A percentile compares a stretch with the other conserved stretches of the same genome.
phyloP scores from a whole-genome alignment of 2,888 invertebrate species.

The Sarcophaga caerulescens region DNA sequence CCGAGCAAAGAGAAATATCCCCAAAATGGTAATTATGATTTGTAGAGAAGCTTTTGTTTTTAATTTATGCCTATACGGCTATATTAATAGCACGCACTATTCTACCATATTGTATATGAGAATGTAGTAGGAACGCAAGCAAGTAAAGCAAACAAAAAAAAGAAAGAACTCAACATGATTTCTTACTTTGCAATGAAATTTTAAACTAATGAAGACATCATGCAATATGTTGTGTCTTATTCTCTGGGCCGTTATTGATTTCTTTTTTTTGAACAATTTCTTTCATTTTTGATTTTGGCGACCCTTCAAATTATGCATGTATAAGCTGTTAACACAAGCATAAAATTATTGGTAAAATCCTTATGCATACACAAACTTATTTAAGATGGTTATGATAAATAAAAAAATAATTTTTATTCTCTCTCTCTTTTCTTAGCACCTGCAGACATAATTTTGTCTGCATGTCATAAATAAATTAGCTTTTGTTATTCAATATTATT shows the following conservation, averaged over 20 bases:
- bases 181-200: slow-evolving; percentile 33
- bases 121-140: background rate
- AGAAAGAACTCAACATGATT: background rate
- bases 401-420: slow-evolving; percentile 24
- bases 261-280: slow-evolving; percentile 54
- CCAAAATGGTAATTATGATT: background rate
- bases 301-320: slow-evolving; percentile 38
- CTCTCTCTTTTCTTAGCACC: slow-evolving; percentile 54
- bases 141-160: background rate
- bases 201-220: slow-evolving; percentile 65
- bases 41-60: background rate
- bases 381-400: background rate
- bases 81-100: slow-evolving; percentile 37
- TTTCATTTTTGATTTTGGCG: background rate
- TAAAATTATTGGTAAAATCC: slow-evolving; percentile 19
- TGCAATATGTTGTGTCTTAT: slow-evolving; percentile 41
- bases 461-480: slow-evolving; percentile 64
- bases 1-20: background rate
- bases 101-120: background rate
- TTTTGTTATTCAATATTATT: slow-evolving; percentile 61
- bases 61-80: background rate
- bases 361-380: background rate
- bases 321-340: slow-evolving; percentile 46
- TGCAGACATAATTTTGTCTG: slow-evolving; percentile 66
- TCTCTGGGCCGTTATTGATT: slow-evolving; percentile 54